Conservation (phyloP, 2,888 invertebrate genomes). For the Lithophane ornitopus region DNA sequence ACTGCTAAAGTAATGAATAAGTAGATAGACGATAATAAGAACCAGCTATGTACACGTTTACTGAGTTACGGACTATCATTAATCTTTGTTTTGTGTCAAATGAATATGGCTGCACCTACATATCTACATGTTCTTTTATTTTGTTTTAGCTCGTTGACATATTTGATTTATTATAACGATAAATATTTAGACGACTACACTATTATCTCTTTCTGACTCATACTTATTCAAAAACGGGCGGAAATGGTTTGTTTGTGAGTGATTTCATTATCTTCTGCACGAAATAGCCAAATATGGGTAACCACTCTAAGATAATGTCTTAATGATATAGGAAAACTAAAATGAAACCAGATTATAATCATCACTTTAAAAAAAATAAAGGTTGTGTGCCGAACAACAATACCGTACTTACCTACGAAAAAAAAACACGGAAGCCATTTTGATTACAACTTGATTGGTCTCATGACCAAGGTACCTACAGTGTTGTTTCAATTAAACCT, state of each 20-base stretch:
- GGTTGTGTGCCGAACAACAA: slow-evolving; percentile 29
- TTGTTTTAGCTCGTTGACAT: neutral
- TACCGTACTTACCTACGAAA: neutral
- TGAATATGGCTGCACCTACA: neutral
- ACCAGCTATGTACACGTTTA: neutral
- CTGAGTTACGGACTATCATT: slow-evolving; percentile 29
- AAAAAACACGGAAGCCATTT: slow-evolving; percentile 60
- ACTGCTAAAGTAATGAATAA: neutral
- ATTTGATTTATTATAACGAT: slow-evolving; percentile 14
- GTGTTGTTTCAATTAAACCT: slow-evolving; percentile 38
- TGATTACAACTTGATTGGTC: slow-evolving; percentile 46
- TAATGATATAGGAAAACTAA: slow-evolving; percentile 40
- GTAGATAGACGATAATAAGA: neutral
- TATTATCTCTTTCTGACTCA: neutral
- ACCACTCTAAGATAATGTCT: slow-evolving; percentile 8
- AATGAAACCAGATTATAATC: slow-evolving; percentile 37
- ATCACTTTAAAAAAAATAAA: slow-evolving; percentile 21
- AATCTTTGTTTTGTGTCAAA: slow-evolving; percentile 30
- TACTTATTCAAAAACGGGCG: neutral
- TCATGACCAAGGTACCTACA: slow-evolving; percentile 14
- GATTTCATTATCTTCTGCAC: neutral
- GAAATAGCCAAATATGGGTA: neutral
- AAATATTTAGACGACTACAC: neutral
- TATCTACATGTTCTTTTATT: neutral
- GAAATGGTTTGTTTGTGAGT: neutral